phyloP scores from a whole-genome alignment of 2,797 vertebrate genomes.

The Myotis vivesi region DNA sequence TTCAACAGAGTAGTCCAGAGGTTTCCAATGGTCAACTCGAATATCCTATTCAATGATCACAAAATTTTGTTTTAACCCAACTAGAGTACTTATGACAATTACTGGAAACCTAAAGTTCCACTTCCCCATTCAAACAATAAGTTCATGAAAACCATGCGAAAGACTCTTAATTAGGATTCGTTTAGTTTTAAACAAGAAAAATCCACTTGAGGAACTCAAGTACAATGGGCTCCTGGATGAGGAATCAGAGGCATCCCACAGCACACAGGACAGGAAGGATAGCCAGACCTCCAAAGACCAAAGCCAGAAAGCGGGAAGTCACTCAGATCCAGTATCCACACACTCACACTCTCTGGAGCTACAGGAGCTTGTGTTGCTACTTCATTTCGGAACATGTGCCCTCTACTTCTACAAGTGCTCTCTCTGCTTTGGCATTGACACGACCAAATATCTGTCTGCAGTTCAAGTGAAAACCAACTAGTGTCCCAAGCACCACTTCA shows the following conservation, averaged over 20 bases:
- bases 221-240: background rate
- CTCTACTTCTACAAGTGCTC: background rate
- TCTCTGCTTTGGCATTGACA: background rate
- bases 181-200: conserved; percentile 4
- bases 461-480: background rate
- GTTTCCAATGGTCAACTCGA: background rate
- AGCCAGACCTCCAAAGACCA: background rate
- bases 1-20: background rate
- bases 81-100: background rate
- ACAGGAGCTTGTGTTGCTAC: background rate
- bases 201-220: background rate
- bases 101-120: background rate
- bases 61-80: conserved; percentile 1
- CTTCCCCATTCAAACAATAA: conserved; percentile 25
- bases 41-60: background rate
- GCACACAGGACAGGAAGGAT: background rate
- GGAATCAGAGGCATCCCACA: background rate
- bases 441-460: background rate
- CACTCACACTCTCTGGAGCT: background rate
- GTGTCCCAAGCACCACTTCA: background rate
- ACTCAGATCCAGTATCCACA: background rate
- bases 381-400: background rate
- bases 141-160: background rate
- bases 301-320: background rate
- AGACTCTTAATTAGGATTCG: background rate